Base-by-base conservation (phyloP, 2,113 vertebrate genomes). In the Pimephales promelas region DNA sequence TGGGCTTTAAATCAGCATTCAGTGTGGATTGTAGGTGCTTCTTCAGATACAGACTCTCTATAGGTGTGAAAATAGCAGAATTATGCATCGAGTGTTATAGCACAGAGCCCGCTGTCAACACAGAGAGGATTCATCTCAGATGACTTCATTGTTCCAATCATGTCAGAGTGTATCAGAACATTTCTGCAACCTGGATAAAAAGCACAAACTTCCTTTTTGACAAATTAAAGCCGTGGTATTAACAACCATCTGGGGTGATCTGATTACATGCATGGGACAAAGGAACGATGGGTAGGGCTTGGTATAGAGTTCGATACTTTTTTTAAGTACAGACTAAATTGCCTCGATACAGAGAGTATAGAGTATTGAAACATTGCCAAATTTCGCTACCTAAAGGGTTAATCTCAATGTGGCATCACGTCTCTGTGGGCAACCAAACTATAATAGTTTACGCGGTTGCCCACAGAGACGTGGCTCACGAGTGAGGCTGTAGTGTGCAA, bases 61-160 rank as follows among this genome's bases (percentile, higher is more conserved):
- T 36, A 71, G 31, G 1, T 7, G 68, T 54, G 40, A 52, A 57
- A 64, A 34, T 18, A n/a, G n/a, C 59, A 57, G 62, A 59, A 40
- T 9, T 47, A 62, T 56, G 52, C 57, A 70, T 22, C 8, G 52
- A 54, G 52, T 28, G 34, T 24, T 61, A 52, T 61, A 52, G 74
- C 24, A 78, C n/a, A 28, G 49, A 40, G 49, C 18, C 49, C 31
- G 62, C 36, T 59, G 80, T 64, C 36, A 61, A 14, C 78, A 73
- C 70, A 75, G 6, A 57, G 59, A 6, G 68, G 43, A 20, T 24
- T 36, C 47, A 36, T 64, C 40, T n/a, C 16, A 52, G 24, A 49
- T 40, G 43, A 40, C 22, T 70, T 54, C 5, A 28, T 20, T 34
- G 43, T 11, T 72, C 20, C 24, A 26, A 57, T 77, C 45, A 40